phyloP scores from a whole-genome alignment of 2,113 vertebrate species.

The Elachura formosa region DNA sequence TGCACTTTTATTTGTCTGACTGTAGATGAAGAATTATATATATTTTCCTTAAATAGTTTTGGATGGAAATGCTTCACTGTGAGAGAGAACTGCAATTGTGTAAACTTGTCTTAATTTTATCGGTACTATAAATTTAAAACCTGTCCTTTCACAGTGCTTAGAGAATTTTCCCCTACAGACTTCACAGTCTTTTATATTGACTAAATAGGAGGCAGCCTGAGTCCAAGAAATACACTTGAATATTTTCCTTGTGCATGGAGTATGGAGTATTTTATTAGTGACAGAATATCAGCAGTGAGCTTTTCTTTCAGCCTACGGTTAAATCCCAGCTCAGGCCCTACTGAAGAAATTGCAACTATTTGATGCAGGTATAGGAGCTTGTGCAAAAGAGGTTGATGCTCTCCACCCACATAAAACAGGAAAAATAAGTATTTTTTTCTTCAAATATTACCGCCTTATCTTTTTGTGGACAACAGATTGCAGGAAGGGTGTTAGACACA shows the following conservation, averaged over 20 bases:
- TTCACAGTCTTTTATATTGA: not conserved
- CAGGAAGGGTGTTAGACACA: not conserved
- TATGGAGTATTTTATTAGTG: not conserved
- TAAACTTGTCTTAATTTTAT: not conserved
- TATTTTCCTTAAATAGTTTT: constrained; percentile 21
- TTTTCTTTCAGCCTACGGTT: not conserved
- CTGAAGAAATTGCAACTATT: not conserved
- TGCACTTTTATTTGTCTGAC: not conserved
- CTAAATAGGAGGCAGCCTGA: not conserved
- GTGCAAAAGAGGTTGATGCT: not conserved
- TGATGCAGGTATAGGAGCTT: not conserved
- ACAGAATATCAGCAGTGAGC: not conserved
- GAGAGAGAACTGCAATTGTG: not conserved
- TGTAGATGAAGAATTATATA: not conserved
- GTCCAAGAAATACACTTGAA: not conserved
- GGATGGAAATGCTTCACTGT: not conserved
- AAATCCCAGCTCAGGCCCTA: not conserved
- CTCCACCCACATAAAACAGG: not conserved
- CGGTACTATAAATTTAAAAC: not conserved
- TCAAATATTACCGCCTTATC: not conserved
- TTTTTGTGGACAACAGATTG: not conserved
- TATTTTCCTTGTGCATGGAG: not conserved
- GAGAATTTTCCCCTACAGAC: not conserved
- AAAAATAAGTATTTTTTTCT: not conserved
- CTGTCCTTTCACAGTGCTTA: not conserved